A percentile compares a stretch with the other conserved stretches of the same genome.
Conservation (phyloP, 1,140 invertebrate species). For the Bombus confusus region DNA sequence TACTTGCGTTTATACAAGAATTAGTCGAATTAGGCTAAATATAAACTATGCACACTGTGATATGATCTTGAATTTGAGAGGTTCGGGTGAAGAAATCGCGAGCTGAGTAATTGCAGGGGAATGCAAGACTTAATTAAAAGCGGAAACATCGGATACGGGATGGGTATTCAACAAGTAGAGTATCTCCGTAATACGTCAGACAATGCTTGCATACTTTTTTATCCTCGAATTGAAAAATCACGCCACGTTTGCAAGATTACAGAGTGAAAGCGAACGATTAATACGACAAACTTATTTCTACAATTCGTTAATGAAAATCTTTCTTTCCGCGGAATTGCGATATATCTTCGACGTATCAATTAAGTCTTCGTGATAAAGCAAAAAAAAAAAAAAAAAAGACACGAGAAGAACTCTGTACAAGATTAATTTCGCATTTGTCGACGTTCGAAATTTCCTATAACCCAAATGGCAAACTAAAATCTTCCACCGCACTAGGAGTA, state of each 20-base stretch:
- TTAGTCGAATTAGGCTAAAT: neutral
- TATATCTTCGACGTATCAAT: too few relatives aligned
- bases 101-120: neutral
- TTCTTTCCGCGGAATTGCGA: neutral
- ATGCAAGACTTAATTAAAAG: neutral
- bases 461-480: neutral
- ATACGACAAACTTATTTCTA: neutral
- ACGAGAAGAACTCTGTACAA: neutral
- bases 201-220: neutral
- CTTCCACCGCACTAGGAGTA: too few relatives aligned
- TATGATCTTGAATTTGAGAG: neutral
- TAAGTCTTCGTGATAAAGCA: neutral
- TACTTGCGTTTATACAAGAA: neutral
- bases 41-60: neutral
- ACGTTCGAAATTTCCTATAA: neutral
- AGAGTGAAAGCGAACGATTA: neutral
- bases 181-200: neutral
- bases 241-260: neutral
- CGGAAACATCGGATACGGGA: neutral
- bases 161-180: conserved; percentile 3
- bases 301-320: neutral
- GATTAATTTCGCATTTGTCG: neutral
- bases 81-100: neutral
- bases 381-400: too few relatives aligned
- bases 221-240: neutral